These are phyloP conservation scores for Callipepla californica DNA, from an alignment of 2,113 vertebrate species.

Conservation along the genomic window DNA sequence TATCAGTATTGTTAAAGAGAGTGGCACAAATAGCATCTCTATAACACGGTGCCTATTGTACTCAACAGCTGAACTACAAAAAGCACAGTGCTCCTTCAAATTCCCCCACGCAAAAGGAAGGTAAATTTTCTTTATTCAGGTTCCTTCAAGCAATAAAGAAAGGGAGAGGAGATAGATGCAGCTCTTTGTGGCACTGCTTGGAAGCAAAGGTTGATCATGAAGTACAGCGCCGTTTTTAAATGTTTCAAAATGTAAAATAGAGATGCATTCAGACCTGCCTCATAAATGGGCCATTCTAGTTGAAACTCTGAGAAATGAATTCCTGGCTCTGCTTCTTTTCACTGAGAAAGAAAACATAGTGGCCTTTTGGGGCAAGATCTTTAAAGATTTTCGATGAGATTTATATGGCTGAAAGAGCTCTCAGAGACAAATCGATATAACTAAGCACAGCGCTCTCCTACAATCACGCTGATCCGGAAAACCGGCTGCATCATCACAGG, in stretches of 20 bases:
- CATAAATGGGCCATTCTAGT: constrained; percentile 46
- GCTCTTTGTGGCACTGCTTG: constrained; percentile 29
- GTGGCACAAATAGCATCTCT: not conserved
- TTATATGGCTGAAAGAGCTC: constrained; percentile 77
- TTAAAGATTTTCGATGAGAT: constrained; percentile 79
- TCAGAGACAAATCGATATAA: constrained; percentile 81
- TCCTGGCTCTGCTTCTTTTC: constrained; percentile 60
- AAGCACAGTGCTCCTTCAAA: constrained; percentile 57
- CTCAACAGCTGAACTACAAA: constrained; percentile 40
- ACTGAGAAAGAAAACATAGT: constrained; percentile 56
- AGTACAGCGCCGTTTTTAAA: constrained; percentile 63
- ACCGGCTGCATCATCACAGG: constrained; percentile 46
- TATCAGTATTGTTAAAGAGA: not conserved
- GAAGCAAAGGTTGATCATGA: constrained; percentile 59
- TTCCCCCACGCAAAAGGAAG: not conserved
- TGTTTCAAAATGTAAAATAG: constrained; percentile 58
- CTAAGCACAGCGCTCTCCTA: constrained; percentile 70
- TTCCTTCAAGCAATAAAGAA: constrained; percentile 18
- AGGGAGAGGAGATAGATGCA: constrained; percentile 45
- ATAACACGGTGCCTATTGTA: constrained; percentile 16
- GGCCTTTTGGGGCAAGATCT: constrained; percentile 73
- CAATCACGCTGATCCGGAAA: constrained; percentile 74
- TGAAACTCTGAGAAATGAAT: constrained; percentile 68
- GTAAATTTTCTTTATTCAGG: constrained; percentile 56
- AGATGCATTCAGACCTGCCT: constrained; percentile 52